These are phyloP conservation scores for Oscheius sp. DNA, from an alignment of 1,140 invertebrate species.

Conservation along the genomic window DNA sequence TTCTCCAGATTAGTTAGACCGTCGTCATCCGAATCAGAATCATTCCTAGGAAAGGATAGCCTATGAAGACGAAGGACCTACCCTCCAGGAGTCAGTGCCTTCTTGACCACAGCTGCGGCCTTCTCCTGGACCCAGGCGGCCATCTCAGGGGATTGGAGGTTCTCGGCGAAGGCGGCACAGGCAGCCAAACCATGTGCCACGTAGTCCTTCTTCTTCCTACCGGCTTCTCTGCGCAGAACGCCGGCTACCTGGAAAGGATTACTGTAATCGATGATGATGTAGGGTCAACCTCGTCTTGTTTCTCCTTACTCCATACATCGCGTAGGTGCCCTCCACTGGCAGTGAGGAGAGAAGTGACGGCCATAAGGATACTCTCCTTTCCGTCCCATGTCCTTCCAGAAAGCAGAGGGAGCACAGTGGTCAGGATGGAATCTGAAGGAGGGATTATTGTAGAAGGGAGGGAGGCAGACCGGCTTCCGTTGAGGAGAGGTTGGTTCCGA, in stretches of 20 bases:
- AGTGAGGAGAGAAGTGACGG: constrained; percentile 2
- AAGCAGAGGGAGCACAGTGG: constrained; percentile 16
- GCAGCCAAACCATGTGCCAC: neutral
- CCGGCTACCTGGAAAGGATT: neutral
- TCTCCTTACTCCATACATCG: neutral
- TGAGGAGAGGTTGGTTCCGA: neutral
- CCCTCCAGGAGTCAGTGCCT: neutral
- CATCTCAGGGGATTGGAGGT: neutral
- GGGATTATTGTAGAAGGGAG: neutral
- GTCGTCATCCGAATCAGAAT: constrained; percentile 18
- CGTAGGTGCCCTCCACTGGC: neutral
- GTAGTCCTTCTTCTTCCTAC: constrained; percentile 18
- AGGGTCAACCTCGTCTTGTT: neutral
- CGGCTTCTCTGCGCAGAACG: constrained; percentile 16
- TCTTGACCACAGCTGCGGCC: neutral
- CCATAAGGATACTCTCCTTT: constrained; percentile 33
- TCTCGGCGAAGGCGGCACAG: neutral
- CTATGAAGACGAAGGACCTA: neutral
- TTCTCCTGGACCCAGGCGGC: constrained; percentile 1
- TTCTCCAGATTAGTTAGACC: constrained; percentile 19
- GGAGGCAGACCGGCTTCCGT: neutral
- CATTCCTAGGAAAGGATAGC: neutral
- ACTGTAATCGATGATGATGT: neutral
- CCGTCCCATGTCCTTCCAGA: constrained; percentile 39
- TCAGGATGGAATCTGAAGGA: constrained; percentile 10